Evolutionary conservation across 2,113 vertebrate genomes (phyloP).

Genomic region (Ictalurus punctatus): DNA sequence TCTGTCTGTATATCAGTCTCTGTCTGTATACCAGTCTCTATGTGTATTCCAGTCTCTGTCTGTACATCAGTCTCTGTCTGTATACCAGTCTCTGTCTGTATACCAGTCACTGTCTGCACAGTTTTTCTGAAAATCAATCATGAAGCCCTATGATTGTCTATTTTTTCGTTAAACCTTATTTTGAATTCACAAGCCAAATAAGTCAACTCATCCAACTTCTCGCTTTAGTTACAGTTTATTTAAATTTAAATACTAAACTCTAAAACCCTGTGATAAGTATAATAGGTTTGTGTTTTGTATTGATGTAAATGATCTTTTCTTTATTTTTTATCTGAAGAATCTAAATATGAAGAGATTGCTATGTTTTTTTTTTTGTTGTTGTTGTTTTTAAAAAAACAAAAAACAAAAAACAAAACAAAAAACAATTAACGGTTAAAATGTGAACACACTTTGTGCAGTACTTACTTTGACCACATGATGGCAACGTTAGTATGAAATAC

Average conservation of each 20-base stretch:
- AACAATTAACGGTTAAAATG: neutral
- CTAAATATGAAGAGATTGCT: neutral
- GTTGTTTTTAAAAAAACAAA: too few species aligned
- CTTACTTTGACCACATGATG: conserved; percentile 28
- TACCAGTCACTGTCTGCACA: too few species aligned
- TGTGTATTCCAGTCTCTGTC: too few species aligned
- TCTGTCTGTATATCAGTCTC: too few species aligned
- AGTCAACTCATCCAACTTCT: neutral
- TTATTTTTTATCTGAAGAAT: neutral
- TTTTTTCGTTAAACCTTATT: neutral
- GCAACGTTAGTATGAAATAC: conserved; percentile 1
- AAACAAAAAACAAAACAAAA: too few species aligned
- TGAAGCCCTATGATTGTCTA: neutral
- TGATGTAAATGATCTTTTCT: neutral
- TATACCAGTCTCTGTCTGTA: too few species aligned
- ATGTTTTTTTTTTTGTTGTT: too few species aligned
- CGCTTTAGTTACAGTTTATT: neutral
- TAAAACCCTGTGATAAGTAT: neutral
- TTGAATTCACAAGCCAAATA: neutral
- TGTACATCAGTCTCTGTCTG: too few species aligned
- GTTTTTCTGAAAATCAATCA: too few species aligned
- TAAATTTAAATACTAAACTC: neutral
- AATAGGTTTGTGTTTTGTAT: neutral
- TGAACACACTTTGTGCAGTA: neutral
- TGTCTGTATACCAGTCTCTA: too few species aligned